phyloP scores from a whole-genome alignment of 2,888 invertebrate species.

The Phania funesta region DNA sequence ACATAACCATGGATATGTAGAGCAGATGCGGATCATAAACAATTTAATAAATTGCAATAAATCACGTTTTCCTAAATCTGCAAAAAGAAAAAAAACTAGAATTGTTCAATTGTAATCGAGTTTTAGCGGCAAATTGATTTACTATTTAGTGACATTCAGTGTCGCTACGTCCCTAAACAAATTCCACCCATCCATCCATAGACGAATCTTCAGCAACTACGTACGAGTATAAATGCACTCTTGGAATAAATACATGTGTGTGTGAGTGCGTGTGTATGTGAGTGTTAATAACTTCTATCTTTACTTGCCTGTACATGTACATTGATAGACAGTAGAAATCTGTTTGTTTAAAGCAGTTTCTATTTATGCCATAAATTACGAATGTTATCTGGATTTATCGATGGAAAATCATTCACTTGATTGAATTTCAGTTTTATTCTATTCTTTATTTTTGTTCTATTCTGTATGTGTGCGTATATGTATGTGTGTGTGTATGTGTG shows the following conservation, averaged over 20 bases:
- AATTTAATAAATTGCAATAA: conserved; percentile 58
- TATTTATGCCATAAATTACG: conserved; percentile 69
- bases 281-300: neutral
- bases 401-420: conserved; percentile 68
- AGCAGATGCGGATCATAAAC: conserved; percentile 60
- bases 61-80: conserved; percentile 51
- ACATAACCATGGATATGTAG: neutral
- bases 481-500: neutral
- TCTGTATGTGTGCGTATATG: neutral
- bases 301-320: conserved; percentile 15
- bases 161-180: conserved; percentile 55
- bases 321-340: conserved; percentile 57
- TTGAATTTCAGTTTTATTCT: conserved; percentile 64
- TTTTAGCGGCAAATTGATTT: conserved; percentile 64
- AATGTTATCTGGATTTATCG: conserved; percentile 69
- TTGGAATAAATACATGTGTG: neutral
- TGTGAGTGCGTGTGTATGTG: neutral
- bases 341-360: conserved; percentile 58
- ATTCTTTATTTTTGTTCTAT: conserved; percentile 39
- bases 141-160: conserved; percentile 64
- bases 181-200: neutral
- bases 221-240: conserved; percentile 1
- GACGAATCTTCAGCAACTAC: neutral
- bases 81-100: conserved; percentile 21
- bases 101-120: conserved; percentile 62